Base-by-base conservation (phyloP, 1,140 invertebrate species). In the Rhyzopertha dominica region DNA sequence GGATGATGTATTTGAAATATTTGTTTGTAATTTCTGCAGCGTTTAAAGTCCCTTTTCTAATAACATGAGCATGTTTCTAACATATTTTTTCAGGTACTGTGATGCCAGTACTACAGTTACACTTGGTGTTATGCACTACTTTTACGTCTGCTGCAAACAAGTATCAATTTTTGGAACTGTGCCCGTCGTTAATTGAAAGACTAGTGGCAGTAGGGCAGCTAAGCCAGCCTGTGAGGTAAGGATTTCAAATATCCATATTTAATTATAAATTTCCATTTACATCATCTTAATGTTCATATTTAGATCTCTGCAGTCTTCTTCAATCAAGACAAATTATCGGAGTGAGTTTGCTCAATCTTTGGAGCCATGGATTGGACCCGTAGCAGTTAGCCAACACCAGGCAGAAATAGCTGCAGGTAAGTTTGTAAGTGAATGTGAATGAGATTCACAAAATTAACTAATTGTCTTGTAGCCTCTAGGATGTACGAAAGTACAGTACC, bases 81-180 rank as follows among this genome's bases (percentile, higher is more conserved):
- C n/a, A 19, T 17, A 39, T 37, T 19, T 19, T 72, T 5, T 50
- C 79, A 41, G 74, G 79, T 10, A 74, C 73, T 25, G 75, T 81
- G 1, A 65, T 83, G 47, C 80, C 80, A 0, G 75, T 82, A 16
- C 66, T 84, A 7, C 80, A 84, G 55, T 70, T 79, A 32, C 82
- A 82, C 53, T 62, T 84, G 13, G 72, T 81, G 50, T 63, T 85
- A 31, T 82, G 81, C 63, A 78, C 80, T 18, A 76, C 75, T 2
- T 83, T 85, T 58, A 79, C 78, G 2, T 76, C 74, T 39, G 73
- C 79, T 2, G 79, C 81, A 2, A 82, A 77, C 41, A 84, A 83
- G 55, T 82, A 81, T 60, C 80, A 85, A 57, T 84, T 84, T 63
- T 69, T 85, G 5, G 81, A 84, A 49, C 63, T 84, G 32, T 80